Conservation (phyloP, 2,797 vertebrate genomes). For the Semaprochilodus insignis region DNA sequence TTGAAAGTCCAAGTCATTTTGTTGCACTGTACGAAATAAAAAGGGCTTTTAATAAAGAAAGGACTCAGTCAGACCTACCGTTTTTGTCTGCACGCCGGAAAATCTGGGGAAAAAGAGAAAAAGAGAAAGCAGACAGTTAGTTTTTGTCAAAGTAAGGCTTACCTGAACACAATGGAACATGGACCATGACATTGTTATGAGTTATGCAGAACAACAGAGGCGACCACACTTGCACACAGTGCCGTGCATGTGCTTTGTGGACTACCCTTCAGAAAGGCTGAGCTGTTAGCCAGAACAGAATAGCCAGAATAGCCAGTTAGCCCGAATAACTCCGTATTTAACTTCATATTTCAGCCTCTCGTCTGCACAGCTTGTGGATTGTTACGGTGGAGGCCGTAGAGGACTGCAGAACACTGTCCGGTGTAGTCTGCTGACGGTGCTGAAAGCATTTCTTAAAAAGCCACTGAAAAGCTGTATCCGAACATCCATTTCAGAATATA, state of each 20-base stretch:
- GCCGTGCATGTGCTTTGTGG: neutral
- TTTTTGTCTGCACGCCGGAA: constrained; percentile 98
- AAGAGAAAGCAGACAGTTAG: constrained; percentile 9
- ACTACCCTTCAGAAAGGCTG: neutral
- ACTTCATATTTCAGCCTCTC: too few species aligned
- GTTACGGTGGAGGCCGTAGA: too few species aligned
- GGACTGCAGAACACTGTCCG: too few species aligned
- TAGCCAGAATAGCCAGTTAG: too few species aligned
- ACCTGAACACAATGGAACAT: neutral
- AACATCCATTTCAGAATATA: too few species aligned
- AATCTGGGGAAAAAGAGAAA: constrained; percentile 84
- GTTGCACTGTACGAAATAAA: neutral
- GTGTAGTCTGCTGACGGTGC: too few species aligned
- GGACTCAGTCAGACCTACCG: constrained; percentile 81
- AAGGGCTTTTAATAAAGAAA: neutral
- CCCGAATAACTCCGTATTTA: too few species aligned
- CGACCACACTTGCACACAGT: neutral
- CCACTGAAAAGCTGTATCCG: too few species aligned
- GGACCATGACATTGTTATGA: neutral
- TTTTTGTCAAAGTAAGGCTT: constrained; percentile 5
- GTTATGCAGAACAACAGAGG: neutral
- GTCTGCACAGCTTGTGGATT: too few species aligned
- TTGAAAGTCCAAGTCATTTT: neutral
- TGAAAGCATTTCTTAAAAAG: too few species aligned
- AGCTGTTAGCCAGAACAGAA: too few species aligned